These are phyloP conservation scores for Holothuria glaberrima DNA, from an alignment of 35 echinoderm and acorn worm genomes.

Conservation along the genomic window DNA sequence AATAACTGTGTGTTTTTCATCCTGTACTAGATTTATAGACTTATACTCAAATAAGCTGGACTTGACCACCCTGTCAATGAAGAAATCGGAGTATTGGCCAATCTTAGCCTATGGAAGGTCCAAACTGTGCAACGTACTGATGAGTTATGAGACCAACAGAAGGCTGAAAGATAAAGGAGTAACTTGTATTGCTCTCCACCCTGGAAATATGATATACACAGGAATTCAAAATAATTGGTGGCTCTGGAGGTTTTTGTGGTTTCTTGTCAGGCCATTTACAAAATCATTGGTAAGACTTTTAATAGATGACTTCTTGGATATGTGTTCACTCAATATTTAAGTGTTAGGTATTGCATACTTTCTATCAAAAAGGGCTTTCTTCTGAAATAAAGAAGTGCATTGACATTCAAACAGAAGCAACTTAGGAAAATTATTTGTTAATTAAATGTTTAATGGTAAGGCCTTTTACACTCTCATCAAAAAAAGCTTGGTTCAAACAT, in stretches of 20 bases:
- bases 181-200: constrained; percentile 67
- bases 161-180: constrained; percentile 68
- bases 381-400: no score
- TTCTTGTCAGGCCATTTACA: constrained; percentile 83
- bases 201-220: constrained; percentile 95
- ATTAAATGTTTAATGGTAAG: no score
- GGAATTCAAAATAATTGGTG: constrained; percentile 83
- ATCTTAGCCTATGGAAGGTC: constrained; percentile 85
- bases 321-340: no score
- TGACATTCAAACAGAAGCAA: no score
- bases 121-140: constrained; percentile 85
- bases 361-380: no score
- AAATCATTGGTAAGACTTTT: constrained; percentile 75
- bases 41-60: constrained; percentile 80
- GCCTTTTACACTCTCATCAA: no score
- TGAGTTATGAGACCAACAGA: constrained; percentile 70
- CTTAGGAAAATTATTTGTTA: no score
- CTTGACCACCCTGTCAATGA: constrained; percentile 66
- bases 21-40: constrained; percentile 71
- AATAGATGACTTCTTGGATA: no score
- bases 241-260: constrained; percentile 69
- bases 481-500: no score
- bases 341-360: no score
- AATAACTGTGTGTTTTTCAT: background rate
- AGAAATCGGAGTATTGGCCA: constrained; percentile 76